These are phyloP conservation scores for Aphrocallistes beatrix DNA, from an alignment of 37 sponge, comb jelly and placozoan genomes.

Conservation along the genomic window DNA sequence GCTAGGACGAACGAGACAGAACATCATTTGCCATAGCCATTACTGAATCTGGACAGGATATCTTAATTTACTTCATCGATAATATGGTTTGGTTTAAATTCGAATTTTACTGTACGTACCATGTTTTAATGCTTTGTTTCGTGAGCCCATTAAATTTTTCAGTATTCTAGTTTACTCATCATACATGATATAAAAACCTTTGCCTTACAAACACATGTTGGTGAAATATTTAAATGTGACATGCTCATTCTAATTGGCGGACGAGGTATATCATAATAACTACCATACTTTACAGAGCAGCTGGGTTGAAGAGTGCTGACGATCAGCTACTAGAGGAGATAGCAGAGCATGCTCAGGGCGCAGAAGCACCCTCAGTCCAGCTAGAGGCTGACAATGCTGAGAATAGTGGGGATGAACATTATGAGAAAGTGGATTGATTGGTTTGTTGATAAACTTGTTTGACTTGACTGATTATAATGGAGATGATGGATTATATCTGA, in stretches of 20 bases:
- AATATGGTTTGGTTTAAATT: not conserved
- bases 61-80: not conserved
- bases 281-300: not conserved
- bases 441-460: not conserved
- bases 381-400: not conserved
- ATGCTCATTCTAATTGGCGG: too few relatives aligned
- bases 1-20: constrained; percentile 11
- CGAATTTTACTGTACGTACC: too few relatives aligned
- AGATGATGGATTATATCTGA: too few relatives aligned
- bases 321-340: not conserved
- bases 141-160: too few relatives aligned
- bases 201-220: too few relatives aligned
- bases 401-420: not conserved
- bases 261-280: too few relatives aligned
- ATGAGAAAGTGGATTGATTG: constrained; percentile 16
- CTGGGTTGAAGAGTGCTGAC: not conserved
- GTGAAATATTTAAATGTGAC: too few relatives aligned
- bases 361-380: not conserved
- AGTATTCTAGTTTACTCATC: too few relatives aligned
- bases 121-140: too few relatives aligned
- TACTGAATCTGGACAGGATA: not conserved
- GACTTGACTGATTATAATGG: too few relatives aligned
- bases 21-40: not conserved
- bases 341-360: not conserved
- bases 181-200: too few relatives aligned